A percentile compares a stretch with the other conserved stretches of the same genome.
Evolutionary conservation across 2,888 invertebrate species (phyloP).

Genomic region (Leucozona laternaria): DNA sequence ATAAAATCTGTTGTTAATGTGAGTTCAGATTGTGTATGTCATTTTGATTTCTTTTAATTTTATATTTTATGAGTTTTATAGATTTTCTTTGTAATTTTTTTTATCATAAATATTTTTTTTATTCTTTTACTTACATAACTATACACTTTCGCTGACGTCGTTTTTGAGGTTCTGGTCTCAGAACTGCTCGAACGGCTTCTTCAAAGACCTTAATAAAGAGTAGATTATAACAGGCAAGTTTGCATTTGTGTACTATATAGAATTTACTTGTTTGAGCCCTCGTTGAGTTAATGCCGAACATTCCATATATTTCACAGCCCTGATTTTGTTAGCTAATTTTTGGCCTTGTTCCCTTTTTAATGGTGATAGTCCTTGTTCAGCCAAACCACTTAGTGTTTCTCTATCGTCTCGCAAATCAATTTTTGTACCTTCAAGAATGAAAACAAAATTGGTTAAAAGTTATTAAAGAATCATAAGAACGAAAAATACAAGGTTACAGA

Average conservation of each 20-base stretch:
- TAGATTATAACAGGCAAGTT: background rate
- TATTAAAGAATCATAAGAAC: background rate
- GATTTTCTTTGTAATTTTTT: constrained; percentile 63
- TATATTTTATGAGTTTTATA: constrained; percentile 47
- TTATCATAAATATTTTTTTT: constrained; percentile 51
- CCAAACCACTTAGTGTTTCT: constrained; percentile 95
- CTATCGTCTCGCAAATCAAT: constrained; percentile 99
- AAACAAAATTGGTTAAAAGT: too few relatives aligned
- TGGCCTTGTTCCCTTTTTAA: constrained; percentile 99
- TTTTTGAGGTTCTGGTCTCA: constrained; percentile 98
- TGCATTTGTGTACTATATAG: background rate
- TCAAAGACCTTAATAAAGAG: constrained; percentile 93
- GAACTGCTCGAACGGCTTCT: constrained; percentile 98
- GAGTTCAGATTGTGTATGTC: constrained; percentile 73
- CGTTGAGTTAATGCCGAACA: constrained; percentile 99
- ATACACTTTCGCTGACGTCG: constrained; percentile 96
- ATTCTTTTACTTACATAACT: constrained; percentile 86
- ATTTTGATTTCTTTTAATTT: constrained; percentile 63
- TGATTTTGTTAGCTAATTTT: constrained; percentile 98
- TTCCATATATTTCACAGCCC: constrained; percentile 99
- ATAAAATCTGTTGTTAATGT: constrained; percentile 60
- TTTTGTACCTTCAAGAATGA: constrained; percentile 91
- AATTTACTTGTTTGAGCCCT: constrained; percentile 93
- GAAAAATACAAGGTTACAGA: background rate
- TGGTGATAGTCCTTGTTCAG: constrained; percentile 97